phyloP scores from a whole-genome alignment of 2,797 vertebrate genomes.

The Discoglossus pictus region DNA sequence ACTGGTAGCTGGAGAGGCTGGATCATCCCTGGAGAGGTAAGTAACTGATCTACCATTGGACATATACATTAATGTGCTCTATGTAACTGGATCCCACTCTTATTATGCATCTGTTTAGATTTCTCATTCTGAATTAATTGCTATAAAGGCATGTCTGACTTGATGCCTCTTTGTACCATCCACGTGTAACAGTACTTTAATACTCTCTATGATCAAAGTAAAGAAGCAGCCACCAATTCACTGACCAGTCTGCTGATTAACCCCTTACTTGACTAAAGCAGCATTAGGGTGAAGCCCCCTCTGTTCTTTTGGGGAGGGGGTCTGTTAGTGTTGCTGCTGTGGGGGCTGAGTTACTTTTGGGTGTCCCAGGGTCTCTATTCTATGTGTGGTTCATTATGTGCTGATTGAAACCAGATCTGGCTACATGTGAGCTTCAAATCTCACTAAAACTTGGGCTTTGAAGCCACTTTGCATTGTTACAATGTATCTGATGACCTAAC shows the following conservation, averaged over 20 bases:
- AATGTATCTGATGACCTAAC: too few relatives aligned
- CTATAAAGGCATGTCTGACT: neutral
- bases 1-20: neutral
- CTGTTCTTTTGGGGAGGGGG: too few relatives aligned
- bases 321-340: neutral
- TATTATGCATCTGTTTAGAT: neutral
- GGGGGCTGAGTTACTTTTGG: neutral
- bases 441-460: too few relatives aligned
- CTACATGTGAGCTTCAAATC: too few relatives aligned
- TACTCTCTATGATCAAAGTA: neutral
- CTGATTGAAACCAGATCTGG: neutral
- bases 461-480: too few relatives aligned
- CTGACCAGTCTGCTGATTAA: neutral
- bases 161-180: neutral
- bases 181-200: conserved; percentile 11
- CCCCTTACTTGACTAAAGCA: neutral
- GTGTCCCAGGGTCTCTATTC: neutral
- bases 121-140: neutral
- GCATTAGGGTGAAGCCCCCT: neutral
- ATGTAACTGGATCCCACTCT: too few relatives aligned
- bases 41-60: too few relatives aligned
- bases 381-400: neutral
- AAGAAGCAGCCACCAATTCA: neutral
- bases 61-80: too few relatives aligned
- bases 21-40: conserved; percentile 22